phyloP scores from a whole-genome alignment of 2,888 invertebrate genomes.

The Achlya flavicornis region DNA sequence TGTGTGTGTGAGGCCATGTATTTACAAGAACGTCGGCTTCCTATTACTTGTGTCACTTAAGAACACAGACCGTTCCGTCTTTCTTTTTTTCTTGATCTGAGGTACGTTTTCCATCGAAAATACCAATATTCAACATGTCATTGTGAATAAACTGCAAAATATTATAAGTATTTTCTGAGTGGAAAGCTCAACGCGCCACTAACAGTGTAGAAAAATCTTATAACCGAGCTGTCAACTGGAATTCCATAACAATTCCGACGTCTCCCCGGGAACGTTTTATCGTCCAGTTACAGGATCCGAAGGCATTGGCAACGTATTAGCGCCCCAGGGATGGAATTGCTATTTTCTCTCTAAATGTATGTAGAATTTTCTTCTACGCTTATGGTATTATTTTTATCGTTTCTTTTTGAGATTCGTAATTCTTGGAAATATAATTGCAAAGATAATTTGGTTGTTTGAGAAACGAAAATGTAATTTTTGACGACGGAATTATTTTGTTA shows the following conservation, averaged over 20 bases:
- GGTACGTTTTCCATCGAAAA: not conserved
- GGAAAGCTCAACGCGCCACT: conserved; percentile 16
- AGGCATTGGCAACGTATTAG: conserved; percentile 1
- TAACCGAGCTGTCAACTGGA: conserved; percentile 46
- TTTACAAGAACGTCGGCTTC: too few relatives aligned
- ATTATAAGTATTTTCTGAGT: not conserved
- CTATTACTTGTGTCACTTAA: too few relatives aligned
- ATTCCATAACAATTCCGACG: conserved; percentile 38
- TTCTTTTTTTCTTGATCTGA: too few relatives aligned
- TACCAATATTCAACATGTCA: not conserved
- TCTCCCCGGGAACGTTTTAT: conserved; percentile 31
- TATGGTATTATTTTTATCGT: not conserved
- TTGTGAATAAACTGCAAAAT: not conserved
- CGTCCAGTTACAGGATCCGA: conserved; percentile 13
- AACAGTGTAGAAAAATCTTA: conserved; percentile 33
- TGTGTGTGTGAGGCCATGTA: too few relatives aligned
- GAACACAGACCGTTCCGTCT: too few relatives aligned
- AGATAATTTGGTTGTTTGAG: not conserved
- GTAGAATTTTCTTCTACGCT: not conserved
- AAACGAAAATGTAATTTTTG: too few relatives aligned
- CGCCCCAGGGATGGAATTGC: not conserved
- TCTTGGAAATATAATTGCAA: not conserved
- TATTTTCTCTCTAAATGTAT: conserved; percentile 6
- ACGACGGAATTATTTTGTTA: too few relatives aligned
- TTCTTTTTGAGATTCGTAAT: not conserved